Evolutionary conservation across 2,113 vertebrate genomes (phyloP), one percentile per base, ranked within the genome.

Genomic region (Pseudois nayaur): DNA sequence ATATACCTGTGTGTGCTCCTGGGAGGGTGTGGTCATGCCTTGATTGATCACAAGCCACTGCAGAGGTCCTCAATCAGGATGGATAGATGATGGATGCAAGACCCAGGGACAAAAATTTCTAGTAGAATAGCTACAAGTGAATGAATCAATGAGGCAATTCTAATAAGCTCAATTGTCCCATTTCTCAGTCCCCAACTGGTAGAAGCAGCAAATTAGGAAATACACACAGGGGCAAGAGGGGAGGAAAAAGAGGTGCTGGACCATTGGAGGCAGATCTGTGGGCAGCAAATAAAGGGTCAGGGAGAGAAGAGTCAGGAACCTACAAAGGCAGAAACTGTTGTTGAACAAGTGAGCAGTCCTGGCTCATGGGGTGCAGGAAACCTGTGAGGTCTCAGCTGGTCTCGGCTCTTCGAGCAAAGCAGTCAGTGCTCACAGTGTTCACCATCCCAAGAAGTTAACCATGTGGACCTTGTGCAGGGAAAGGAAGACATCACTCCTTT

Each of bases 121-220:
- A 14, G 17, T 6, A 60, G 89, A 92, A 5, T 13, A 90, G 87
- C n/a, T 52, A 71, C 13, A 33, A 88, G 85, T 55, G 55, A 78
- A 76, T 40, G 43, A 59, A 94, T 50, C 3, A 83, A 84, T 8
- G 8, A 55, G 93, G 50, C 11, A 21, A 84, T 92, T 97, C 81
- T 86, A 83, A 36, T 36, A 64, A 74, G n/a, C 67, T 55, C 71
- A 31, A 25, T 0, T 64, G 62, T 84, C 12, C n/a, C 36, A 95
- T 59, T 92, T 94, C 78, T 97, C 59, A 87, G 84, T 45, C 14
- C 19, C 57, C 36, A 92, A 8, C 9, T 93, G 31, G 36, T 25
- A 88, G 59, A 62, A 95, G 43, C 33, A 45, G 25, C 55, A 94
- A 85, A 67, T 88, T 85, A 96, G 89, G 74, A 96, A 79, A 40